Base-by-base conservation (phyloP, 2,888 invertebrate genomes). In the Ormyrus thymus region DNA sequence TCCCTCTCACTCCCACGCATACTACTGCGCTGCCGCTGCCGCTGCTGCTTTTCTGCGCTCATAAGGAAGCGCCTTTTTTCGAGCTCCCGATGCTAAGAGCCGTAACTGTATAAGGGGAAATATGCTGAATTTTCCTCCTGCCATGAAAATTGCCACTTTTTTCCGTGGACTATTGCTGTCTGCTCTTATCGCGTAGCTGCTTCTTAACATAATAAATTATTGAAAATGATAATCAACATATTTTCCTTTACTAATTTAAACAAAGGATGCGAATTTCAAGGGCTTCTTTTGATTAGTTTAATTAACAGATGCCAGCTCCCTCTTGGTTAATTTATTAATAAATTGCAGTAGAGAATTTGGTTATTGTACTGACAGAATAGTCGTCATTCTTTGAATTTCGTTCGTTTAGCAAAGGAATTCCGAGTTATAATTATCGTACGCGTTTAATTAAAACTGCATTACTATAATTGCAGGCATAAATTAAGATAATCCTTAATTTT, bases 51-150 rank as follows among this genome's bases (percentile, higher is more conserved):
- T 51, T 64, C 48, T 69, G 29, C 55, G 59, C 59, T 77, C 62
- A 61, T 69, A 61, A 72, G 65, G 65, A 77, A 58, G 66, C 29
- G 48, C 45, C 7, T 76, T 58, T 61, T 62, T 62, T 64, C n/a
- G 29, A 29, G 29, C 4, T 29, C 29, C 4, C 29, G 29, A 29
- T 29, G 7, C 13, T 9, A 6, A 6, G 13, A 10, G 29, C n/a
- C 29, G 55, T 55, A 55, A 55, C 55, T 55, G 55, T 61, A 61
- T 15, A 61, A n/a, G 55, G 13, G 9, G 1, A 48, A 50, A 48
- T 48, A 48, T 15, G 8, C 9, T n/a, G 10, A 15, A 65, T 15
- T 65, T 65, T 51, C 10, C 59, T 7, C 6, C 7, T 50, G 7
- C 11, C 55, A 29, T 29, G 29, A 29, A 29, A 29, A 29, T 29